Conservation (phyloP, 2,113 vertebrate genomes). For the Rhagologus leucostigma region DNA sequence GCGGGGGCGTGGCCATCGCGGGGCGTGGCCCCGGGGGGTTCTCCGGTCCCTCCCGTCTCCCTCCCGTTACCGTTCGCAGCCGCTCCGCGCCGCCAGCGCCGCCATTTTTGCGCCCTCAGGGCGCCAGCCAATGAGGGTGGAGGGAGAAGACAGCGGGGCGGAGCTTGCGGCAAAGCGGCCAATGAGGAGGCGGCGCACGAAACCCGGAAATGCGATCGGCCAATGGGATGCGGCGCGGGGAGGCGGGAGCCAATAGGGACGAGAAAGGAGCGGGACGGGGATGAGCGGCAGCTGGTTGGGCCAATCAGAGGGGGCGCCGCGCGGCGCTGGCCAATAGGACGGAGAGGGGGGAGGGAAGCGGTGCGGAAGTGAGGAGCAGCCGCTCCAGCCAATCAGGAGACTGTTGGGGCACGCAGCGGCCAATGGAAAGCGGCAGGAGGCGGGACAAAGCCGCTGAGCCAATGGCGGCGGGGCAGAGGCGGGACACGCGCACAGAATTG, state of each 20-base stretch:
- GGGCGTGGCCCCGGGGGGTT: background rate
- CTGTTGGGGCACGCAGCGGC: fast-evolving
- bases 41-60: background rate
- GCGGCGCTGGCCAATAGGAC: background rate
- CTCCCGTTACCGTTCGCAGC: background rate
- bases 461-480: fast-evolving
- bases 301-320: fast-evolving
- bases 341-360: too few species aligned
- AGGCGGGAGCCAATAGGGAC: too few species aligned
- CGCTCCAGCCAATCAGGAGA: fast-evolving
- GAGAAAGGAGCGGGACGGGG: too few species aligned
- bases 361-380: background rate
- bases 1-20: background rate
- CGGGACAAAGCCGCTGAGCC: fast-evolving
- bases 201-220: fast-evolving
- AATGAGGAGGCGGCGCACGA: fast-evolving
- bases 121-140: background rate
- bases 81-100: background rate
- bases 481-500: too few species aligned
- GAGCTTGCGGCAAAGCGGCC: fast-evolving
- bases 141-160: background rate
- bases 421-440: fast-evolving
- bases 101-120: background rate
- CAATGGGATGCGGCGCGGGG: background rate
- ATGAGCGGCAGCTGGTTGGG: fast-evolving